Conservation (phyloP, 2,888 invertebrate species). For the Lepidocyrtinus sp. region DNA sequence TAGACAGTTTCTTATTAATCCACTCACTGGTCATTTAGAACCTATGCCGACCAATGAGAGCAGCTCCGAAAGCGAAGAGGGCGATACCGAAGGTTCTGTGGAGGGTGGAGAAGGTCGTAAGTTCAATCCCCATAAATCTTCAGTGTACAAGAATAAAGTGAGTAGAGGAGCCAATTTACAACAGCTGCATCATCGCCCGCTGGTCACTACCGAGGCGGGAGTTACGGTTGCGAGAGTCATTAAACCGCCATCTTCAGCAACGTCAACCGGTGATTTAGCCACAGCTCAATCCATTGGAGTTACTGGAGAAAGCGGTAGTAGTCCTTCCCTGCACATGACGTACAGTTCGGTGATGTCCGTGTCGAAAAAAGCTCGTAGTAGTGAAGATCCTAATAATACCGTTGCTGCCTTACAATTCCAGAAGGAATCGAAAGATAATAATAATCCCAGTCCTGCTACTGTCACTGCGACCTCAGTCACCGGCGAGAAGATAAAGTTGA, state of each 20-base stretch:
- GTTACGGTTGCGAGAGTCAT: slow-evolving; percentile 60
- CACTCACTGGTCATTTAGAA: slow-evolving; percentile 88
- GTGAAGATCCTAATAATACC: slow-evolving; percentile 37
- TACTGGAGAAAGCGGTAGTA: not conserved
- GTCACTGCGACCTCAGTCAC: slow-evolving; percentile 44
- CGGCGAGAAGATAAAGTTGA: slow-evolving; percentile 82
- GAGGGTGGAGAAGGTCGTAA: slow-evolving; percentile 17
- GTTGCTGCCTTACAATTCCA: slow-evolving; percentile 48
- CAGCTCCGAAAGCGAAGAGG: slow-evolving; percentile 78
- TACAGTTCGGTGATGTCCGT: slow-evolving; percentile 31
- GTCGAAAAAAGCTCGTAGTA: slow-evolving; percentile 37
- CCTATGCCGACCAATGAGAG: slow-evolving; percentile 81
- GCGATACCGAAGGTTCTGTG: slow-evolving; percentile 30
- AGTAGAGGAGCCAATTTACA: not conserved
- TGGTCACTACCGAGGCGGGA: slow-evolving; percentile 57
- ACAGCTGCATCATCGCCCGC: slow-evolving; percentile 47
- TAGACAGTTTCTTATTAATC: slow-evolving; percentile 90
- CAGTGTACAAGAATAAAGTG: slow-evolving; percentile 24
- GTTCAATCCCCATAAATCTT: slow-evolving; percentile 31
- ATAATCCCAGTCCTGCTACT: slow-evolving; percentile 29
- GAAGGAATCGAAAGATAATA: slow-evolving; percentile 42
- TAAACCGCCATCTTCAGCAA: too few relatives aligned
- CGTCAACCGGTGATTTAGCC: not conserved
- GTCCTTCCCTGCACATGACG: not conserved
- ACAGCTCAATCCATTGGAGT: slow-evolving; percentile 29